A percentile compares a stretch with the other conserved stretches of the same genome.
Evolutionary conservation across 2,113 vertebrate genomes (phyloP).

Genomic region (Nesospiza acunhae): DNA sequence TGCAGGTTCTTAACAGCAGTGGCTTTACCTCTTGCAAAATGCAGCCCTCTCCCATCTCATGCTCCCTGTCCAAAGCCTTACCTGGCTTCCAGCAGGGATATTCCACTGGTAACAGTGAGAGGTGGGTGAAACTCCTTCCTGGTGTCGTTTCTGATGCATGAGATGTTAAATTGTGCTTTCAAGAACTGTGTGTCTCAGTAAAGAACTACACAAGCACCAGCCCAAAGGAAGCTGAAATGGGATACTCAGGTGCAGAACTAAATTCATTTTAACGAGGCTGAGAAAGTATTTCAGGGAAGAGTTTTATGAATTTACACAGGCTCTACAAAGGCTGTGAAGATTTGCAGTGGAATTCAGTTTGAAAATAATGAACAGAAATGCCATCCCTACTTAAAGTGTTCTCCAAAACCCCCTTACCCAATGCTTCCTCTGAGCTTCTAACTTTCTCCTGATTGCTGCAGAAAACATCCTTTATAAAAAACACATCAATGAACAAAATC

Average conservation of each 20-base stretch:
- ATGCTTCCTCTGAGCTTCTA: neutral
- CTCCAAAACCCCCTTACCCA: neutral
- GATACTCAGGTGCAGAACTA: neutral
- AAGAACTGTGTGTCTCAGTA: neutral
- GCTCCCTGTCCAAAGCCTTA: neutral
- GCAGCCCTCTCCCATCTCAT: neutral
- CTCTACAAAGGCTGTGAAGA: neutral
- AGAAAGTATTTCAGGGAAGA: conserved; percentile 6
- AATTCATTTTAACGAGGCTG: conserved; percentile 5
- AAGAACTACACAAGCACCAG: neutral
- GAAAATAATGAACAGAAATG: neutral
- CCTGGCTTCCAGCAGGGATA: neutral
- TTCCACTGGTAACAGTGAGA: neutral
- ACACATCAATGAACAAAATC: neutral
- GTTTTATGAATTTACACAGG: neutral
- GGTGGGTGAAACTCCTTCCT: neutral
- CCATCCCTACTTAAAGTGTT: neutral
- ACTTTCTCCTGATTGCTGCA: neutral
- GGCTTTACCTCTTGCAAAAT: neutral
- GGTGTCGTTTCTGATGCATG: neutral
- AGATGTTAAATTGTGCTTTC: neutral
- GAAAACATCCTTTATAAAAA: neutral
- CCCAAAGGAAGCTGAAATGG: neutral
- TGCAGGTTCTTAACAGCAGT: neutral
- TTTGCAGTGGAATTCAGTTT: neutral